Evolutionary conservation across 2,113 vertebrate species (phyloP), one percentile per base, ranked within the genome.

Genomic region (Perognathus longimembris): DNA sequence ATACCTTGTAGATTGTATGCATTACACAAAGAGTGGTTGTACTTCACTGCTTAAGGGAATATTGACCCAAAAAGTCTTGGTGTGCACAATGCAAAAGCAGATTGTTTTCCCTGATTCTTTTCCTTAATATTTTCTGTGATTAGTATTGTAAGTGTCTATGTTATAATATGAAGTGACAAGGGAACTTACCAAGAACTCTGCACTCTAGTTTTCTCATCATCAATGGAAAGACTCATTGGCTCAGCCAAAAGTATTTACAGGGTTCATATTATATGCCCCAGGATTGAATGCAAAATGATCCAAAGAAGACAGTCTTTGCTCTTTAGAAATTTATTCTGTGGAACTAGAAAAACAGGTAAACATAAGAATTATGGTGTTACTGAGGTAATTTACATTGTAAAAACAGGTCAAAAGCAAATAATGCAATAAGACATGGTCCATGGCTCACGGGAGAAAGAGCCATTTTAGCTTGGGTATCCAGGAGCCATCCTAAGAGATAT

Each of bases 371-470:
- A 64, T 17, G 34, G 59, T 32, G 18, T 86, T 66, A 57, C 26
- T 70, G 74, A 80, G 42, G 54, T 66, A 76, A 71, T 30, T 57
- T 77, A 70, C 32, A 59, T 64, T 38, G 22, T 59, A 15, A 34
- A 69, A 96, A 82, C 1, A 34, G 78, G 5, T 74, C 38, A 75
- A n/a, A 82, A 94, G 38, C 38, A 82, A 90, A 75, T 73, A 40
- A 59, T 3, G 45, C 20, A 88, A 81, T 14, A 66, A 20, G 20
- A 54, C 1, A 1, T 88, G 54, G 76, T 28, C 75, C 75, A 30
- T 38, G 50, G 77, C 50, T 77, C 54, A 61, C 74, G 17, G 11
- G 78, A 26, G 22, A 88, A 79, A 76, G 26, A 42, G 21, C 22
- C 71, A 28, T 20, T 70, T 80, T 75, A 36, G 40, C 84, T n/a